A percentile compares a stretch with the other conserved stretches of the same genome.
These are phyloP conservation scores for Latrodectus geometricus DNA, from an alignment of 1,140 invertebrate species.

Conservation along the genomic window DNA sequence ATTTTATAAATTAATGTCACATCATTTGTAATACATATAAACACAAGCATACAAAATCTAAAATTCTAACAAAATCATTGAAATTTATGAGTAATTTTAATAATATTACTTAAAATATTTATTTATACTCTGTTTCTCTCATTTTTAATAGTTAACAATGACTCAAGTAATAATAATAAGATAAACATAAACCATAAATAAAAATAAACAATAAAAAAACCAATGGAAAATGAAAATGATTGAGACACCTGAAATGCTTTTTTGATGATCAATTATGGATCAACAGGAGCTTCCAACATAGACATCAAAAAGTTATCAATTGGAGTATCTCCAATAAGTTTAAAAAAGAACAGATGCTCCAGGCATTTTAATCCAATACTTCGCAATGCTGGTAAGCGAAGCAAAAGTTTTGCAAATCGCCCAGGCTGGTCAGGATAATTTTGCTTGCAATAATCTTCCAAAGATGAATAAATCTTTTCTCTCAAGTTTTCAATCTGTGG, in stretches of 20 bases:
- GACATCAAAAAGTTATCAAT: slow-evolving; percentile 73
- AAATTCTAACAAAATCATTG: background rate
- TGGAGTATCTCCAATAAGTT: slow-evolving; percentile 76
- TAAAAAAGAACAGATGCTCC: slow-evolving; percentile 96
- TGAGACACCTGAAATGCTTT: background rate
- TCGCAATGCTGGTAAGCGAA: slow-evolving; percentile 91
- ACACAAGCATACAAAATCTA: background rate
- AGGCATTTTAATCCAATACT: slow-evolving; percentile 96
- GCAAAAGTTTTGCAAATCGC: slow-evolving; percentile 91
- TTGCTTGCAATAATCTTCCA: slow-evolving; percentile 93
- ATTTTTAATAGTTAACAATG: slow-evolving; percentile 1
- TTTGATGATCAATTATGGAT: slow-evolving; percentile 28
- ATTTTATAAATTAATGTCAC: too few species aligned
- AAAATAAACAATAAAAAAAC: slow-evolving; percentile 2
- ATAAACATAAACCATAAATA: too few species aligned
- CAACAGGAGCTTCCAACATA: slow-evolving; percentile 75
- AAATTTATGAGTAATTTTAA: background rate
- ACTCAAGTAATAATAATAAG: background rate
- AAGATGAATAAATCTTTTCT: slow-evolving; percentile 93
- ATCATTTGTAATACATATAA: too few species aligned
- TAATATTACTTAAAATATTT: background rate
- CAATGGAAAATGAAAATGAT: background rate
- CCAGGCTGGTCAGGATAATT: slow-evolving; percentile 91
- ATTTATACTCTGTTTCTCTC: background rate
- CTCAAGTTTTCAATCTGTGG: slow-evolving; percentile 87